A percentile compares a stretch with the other conserved stretches of the same genome.
Evolutionary conservation across 2,113 vertebrate species (phyloP).

Genomic region (Coturnix japonica): DNA sequence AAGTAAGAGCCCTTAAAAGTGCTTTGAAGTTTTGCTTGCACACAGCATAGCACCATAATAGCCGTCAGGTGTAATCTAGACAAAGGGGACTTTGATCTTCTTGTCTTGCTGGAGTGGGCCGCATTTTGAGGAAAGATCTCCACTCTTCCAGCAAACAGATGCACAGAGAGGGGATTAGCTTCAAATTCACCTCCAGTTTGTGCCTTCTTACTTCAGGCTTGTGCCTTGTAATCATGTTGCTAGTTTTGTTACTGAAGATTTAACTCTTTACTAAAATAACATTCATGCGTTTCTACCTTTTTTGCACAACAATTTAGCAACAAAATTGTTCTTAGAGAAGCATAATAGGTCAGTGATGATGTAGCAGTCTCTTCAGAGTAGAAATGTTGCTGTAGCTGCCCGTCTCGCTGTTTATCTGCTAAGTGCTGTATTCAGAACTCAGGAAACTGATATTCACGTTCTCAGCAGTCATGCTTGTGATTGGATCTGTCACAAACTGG

Average conservation of each 20-base stretch:
- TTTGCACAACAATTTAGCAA: not conserved
- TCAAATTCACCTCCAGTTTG: conserved; percentile 6
- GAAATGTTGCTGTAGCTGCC: not conserved
- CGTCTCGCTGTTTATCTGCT: not conserved
- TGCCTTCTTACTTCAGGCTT: not conserved
- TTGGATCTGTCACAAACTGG: fast-evolving
- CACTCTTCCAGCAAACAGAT: not conserved
- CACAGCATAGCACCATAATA: not conserved
- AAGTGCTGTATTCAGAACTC: not conserved
- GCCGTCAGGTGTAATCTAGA: conserved; percentile 35
- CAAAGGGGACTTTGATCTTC: conserved; percentile 45
- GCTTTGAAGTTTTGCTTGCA: conserved; percentile 47
- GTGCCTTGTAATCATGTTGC: not conserved
- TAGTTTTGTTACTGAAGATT: not conserved
- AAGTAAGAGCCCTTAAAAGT: not conserved
- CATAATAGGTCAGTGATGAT: not conserved
- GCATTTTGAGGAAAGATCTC: conserved; percentile 33
- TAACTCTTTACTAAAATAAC: not conserved
- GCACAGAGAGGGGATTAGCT: conserved; percentile 5
- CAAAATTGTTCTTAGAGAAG: not conserved
- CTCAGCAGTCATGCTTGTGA: not conserved
- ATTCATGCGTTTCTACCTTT: not conserved
- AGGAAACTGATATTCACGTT: not conserved
- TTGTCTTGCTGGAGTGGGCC: not conserved
- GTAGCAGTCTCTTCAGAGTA: not conserved